Evolutionary conservation across 2,113 vertebrate genomes (phyloP), one percentile per base, ranked within the genome.

Genomic region (Burhinus oedicnemus): DNA sequence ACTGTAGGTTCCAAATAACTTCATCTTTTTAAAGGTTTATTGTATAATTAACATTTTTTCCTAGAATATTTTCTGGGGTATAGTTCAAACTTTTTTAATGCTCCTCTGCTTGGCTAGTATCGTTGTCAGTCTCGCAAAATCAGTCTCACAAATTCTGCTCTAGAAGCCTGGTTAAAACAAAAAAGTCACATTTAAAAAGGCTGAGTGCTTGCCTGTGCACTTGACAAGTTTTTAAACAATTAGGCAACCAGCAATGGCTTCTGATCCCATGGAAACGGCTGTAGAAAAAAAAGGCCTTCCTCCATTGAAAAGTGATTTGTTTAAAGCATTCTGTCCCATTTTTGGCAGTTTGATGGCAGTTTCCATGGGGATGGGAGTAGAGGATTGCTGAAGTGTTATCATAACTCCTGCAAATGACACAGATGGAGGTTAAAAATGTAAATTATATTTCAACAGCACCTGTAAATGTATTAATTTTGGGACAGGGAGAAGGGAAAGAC

Each of bases 241-340:
- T 94, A 85, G 57, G 36, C 29, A 74, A 88, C 83, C 52, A 81
- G 87, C 64, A 89, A 72, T 92, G 89, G 57, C 68, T 96, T 97
- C 83, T 83, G 89, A 95, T 96, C 83, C 83, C 93, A 96, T 96
- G 90, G 95, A 96, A 97, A 97, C 34, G 0, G 42, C 71, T 70
- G 38, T 70, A 80, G 61, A 60, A 75, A 54, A 85, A 93, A 84
- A 62, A 40, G 11, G 21, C 71, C 15, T 88, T 95, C 68, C 42
- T 92, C 76, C 52, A 93, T 52, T 93, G 92, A 83, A 90, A 94
- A 97, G 92, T 90, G 66, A 55, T 93, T 89, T 83, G 72, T 95
- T 95, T 89, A 86, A 93, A 96, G 58, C 65, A 92, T 83, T 88
- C 74, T 86, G 69, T 82, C 70, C 84, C 88, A 66, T 92, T 95